Base-by-base conservation (phyloP, 2,113 vertebrate species). In the Malaclemys terrapin region DNA sequence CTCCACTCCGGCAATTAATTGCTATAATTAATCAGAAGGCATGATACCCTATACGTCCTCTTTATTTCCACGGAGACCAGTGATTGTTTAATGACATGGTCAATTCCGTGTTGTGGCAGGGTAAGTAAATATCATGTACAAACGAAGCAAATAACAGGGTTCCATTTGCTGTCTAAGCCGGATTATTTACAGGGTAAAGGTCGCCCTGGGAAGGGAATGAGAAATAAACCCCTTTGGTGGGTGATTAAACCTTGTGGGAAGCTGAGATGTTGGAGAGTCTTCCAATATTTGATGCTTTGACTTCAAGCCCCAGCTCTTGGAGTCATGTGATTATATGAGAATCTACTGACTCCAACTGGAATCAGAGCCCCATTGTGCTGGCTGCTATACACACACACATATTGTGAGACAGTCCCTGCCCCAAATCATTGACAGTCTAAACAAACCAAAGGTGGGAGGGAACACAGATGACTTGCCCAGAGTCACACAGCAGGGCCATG, bases 61-160 rank as follows among this genome's bases (percentile, higher is more conserved):
- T 72, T 81, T 62, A 45, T 84, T 90, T 83, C 78, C 72, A 11
- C 2, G 8, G 72, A 45, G 72, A 76, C 85, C 49, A 42, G 87
- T 1, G 7, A 9, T 22, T 78, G 1, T 82, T 89, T 95, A 50
- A 52, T 31, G 84, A 85, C 92, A n/a, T 0, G 4, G 62, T 88
- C 88, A 24, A 91, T 72, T 31, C 0, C 1, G 49, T 88, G 54
- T 24, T 80, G 94, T 75, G 2, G 4, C 31, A 24, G 89, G 47
- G 29, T n/a, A 4, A 4, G 35, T 24, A 91, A 96, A 93, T 38
- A 52, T 89, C 10, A 57, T 54, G 85, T 94, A 89, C 96, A 93
- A 1, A 0, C 14, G 57, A 38, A 35, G 0, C 3, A 80, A 29
- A 50, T 82, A 78, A 85, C 4, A 25, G 8, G 80, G 69, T 27